These are phyloP conservation scores for Melanotaenia parkinsoni DNA, from an alignment of 2,797 vertebrate species.

Conservation along the genomic window DNA sequence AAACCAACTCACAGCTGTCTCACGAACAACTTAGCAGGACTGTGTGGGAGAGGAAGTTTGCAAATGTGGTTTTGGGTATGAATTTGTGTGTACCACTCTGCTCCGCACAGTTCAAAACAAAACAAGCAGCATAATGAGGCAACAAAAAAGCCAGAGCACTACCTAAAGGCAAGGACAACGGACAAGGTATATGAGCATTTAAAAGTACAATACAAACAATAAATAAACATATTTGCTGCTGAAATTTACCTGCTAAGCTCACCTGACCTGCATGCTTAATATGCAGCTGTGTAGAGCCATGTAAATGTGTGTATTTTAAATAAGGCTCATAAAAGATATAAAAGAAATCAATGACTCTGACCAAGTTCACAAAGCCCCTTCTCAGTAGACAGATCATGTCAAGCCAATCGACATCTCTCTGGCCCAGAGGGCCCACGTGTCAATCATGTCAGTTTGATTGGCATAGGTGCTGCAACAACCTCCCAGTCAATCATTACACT, in stretches of 20 bases:
- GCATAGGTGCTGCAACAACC: conserved; percentile 3
- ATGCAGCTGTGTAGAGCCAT: not conserved
- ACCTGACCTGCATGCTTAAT: not conserved
- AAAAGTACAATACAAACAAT: not conserved
- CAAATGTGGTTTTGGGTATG: conserved; percentile 50
- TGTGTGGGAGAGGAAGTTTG: conserved; percentile 53
- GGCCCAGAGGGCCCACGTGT: not conserved
- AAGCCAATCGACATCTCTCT: conserved; percentile 9
- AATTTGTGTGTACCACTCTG: conserved; percentile 34
- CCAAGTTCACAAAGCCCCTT: not conserved
- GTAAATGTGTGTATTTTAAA: not conserved
- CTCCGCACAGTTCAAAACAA: conserved; percentile 56
- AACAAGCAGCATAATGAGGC: conserved; percentile 38
- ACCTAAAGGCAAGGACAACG: conserved; percentile 19
- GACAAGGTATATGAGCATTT: conserved; percentile 4
- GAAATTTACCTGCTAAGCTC: not conserved
- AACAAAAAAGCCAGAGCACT: conserved; percentile 28
- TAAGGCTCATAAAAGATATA: not conserved
- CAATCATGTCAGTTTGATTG: conserved; percentile 12
- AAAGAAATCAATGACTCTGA: not conserved
- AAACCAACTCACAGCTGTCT: conserved; percentile 53
- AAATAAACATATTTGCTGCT: not conserved
- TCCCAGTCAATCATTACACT: not conserved
- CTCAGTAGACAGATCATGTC: conserved; percentile 14
- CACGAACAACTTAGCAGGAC: conserved; percentile 62